Base-by-base conservation (phyloP, 92 coral and sea anemone genomes). In the Phenganax marumi region DNA sequence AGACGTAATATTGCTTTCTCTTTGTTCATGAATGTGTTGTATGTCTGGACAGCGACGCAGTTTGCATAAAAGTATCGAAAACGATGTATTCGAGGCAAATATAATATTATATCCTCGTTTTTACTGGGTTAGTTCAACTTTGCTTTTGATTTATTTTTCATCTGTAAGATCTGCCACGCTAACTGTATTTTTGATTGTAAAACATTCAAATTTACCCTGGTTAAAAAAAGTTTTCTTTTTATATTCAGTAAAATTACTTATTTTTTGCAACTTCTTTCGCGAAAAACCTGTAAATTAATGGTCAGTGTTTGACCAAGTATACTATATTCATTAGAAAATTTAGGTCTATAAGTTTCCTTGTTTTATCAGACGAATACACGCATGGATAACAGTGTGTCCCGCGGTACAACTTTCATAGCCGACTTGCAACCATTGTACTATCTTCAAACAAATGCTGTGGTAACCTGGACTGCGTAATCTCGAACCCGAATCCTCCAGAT, bases 341-440 rank as follows among this genome's bases (percentile, higher is more conserved):
- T 0, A 17, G 23, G 18, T 19, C 81, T 54, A 76, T 50, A 57
- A 54, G 3, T 26, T 76, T 76, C 53, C 10, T 46, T 55, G 4
- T 54, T 76, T 57, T 55, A 9, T 52, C 16, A 43, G 81, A 26
- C 16, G 26, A 76, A 76, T 24, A 66, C 68, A 68, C 52, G 81
- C 81, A 8, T 25, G 4, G 68, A 56, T 17, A 39, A 19, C 81
- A 56, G 39, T 76, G 52, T 51, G 12, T 26, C 26, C 50, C 50
- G 68, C 50, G 14, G 39, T 16, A 19, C 21, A 76, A 13, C 21
- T 55, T 55, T 10, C 33, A 6, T 3, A 17, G 23, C 51, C n/a
- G 39, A 57, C 39, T n/a, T 33, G 43, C 43, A 33, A 33, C 43
- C 43, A 33, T 33, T 33, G 43, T 33, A 33, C 2, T 39, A 56